Conservation (phyloP, 1,140 invertebrate species). For the Lanistes nyassanus region DNA sequence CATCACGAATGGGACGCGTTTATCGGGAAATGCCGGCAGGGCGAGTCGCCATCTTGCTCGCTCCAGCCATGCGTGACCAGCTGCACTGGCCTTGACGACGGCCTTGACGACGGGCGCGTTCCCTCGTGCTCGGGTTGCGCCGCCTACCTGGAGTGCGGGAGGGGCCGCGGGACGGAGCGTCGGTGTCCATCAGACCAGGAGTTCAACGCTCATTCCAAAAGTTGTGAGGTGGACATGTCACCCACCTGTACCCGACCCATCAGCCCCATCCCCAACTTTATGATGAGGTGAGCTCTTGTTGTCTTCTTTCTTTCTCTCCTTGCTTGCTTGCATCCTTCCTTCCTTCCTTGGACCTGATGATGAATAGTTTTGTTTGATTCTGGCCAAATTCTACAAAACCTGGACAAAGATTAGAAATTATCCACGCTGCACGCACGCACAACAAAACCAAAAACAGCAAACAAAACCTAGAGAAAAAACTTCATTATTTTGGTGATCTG, state of each 20-base stretch:
- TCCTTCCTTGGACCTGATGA: too few relatives aligned
- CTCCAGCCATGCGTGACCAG: constrained; percentile 7
- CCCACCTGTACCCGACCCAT: constrained; percentile 17
- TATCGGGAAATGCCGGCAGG: constrained; percentile 8
- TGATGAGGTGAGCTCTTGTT: constrained; percentile 8
- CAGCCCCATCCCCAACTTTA: background rate
- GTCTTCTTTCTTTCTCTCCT: too few relatives aligned
- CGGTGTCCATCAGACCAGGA: background rate
- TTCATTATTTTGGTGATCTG: too few relatives aligned
- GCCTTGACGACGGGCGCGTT: background rate
- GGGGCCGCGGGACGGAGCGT: background rate
- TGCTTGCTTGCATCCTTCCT: too few relatives aligned
- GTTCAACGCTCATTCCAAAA: constrained; percentile 13
- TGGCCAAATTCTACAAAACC: too few relatives aligned
- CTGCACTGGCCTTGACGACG: constrained; percentile 2
- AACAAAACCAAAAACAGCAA: too few relatives aligned
- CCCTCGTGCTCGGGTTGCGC: constrained; percentile 1
- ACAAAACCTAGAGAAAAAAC: too few relatives aligned
- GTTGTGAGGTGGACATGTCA: background rate
- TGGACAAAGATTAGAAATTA: too few relatives aligned
- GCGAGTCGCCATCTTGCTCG: constrained; percentile 21
- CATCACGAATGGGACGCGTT: constrained; percentile 21
- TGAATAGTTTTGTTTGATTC: too few relatives aligned
- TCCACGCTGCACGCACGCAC: too few relatives aligned
- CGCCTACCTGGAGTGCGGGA: background rate